phyloP scores from a whole-genome alignment of 2,113 vertebrate species.

The Gobius niger region DNA sequence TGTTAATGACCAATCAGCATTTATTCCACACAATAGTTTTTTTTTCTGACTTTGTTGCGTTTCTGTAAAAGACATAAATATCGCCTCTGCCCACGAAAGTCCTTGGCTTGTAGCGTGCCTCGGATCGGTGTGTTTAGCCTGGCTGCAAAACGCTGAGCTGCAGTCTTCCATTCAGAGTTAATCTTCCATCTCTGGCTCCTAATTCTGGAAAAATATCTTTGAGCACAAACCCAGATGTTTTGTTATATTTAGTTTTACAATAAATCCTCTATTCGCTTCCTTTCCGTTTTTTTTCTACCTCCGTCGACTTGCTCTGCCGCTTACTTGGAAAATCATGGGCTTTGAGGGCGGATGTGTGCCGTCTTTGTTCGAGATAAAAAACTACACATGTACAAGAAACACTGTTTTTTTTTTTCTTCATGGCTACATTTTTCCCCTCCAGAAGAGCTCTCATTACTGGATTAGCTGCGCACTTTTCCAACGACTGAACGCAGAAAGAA shows the following conservation, averaged over 20 bases:
- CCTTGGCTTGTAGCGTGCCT: constrained; percentile 52
- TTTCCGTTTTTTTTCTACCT: background rate
- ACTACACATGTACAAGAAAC: constrained; percentile 20
- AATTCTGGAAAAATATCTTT: constrained; percentile 45
- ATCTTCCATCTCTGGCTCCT: constrained; percentile 58
- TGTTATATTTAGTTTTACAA: constrained; percentile 41
- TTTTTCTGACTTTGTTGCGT: constrained; percentile 11
- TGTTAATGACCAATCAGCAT: no score
- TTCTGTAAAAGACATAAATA: constrained; percentile 29
- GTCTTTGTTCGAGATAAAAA: constrained; percentile 32
- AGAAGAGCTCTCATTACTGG: constrained; percentile 55
- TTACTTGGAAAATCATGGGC: constrained; percentile 46
- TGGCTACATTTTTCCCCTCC: constrained; percentile 34
- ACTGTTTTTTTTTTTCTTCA: constrained; percentile 14
- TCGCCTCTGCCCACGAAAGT: constrained; percentile 19
- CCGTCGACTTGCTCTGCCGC: constrained; percentile 35
- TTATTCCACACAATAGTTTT: no score
- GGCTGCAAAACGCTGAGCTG: constrained; percentile 46
- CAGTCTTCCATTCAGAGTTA: constrained; percentile 47
- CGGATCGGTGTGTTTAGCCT: constrained; percentile 47
- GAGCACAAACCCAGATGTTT: constrained; percentile 63
- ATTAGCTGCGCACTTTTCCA: constrained; percentile 48
- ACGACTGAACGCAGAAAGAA: constrained; percentile 27
- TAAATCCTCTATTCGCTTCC: constrained; percentile 43
- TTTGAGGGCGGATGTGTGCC: constrained; percentile 26